Evolutionary conservation across 2,113 vertebrate genomes (phyloP), one percentile per base, ranked within the genome.

Genomic region (Quiscalus mexicanus): DNA sequence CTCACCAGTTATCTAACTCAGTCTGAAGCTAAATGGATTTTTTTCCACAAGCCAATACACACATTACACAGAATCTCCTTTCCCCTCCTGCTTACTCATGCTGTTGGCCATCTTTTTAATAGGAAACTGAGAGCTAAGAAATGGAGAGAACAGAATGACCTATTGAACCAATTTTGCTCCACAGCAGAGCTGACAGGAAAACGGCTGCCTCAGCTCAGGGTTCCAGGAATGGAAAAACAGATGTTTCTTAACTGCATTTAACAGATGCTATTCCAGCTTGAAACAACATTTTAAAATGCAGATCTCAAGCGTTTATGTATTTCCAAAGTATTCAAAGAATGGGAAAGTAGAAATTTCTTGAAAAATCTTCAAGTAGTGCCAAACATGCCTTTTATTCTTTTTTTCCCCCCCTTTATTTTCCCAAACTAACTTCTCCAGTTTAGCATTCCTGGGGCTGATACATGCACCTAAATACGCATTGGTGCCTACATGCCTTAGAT

Each of bases 181-280:
- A 62, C 16, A 3, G 71, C 63, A 81, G 35, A 90, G 86, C 75
- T 93, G 84, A 85, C 81, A 95, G 91, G 87, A 94, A 89, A 93
- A 89, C 5, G 4, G 55, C 89, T 23, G 77, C 79, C 68, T 93
- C 63, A 74, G 80, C 65, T 79, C 77, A 62, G 62, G 35, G 30
- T 91, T 95, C 75, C 68, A 86, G 95, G 81, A 95, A 94, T 1
- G 3, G 81, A 93, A 96, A 97, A 84, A 16, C 95, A 97, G 96
- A 96, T 95, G 96, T 92, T 94, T 80, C 59, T 94, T 67, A 80
- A 83, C 87, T 87, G 30, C 67, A 30, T 70, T 77, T 74, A 94
- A 95, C 89, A 97, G 91, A 87, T 93, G 91, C 85, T 92, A 60
- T 83, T 97, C 77, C 77, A 92, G 87, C 88, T 63, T 87, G 63